Conservation (phyloP, 1,140 invertebrate genomes). For the Meloidogyne chitwoodi region DNA sequence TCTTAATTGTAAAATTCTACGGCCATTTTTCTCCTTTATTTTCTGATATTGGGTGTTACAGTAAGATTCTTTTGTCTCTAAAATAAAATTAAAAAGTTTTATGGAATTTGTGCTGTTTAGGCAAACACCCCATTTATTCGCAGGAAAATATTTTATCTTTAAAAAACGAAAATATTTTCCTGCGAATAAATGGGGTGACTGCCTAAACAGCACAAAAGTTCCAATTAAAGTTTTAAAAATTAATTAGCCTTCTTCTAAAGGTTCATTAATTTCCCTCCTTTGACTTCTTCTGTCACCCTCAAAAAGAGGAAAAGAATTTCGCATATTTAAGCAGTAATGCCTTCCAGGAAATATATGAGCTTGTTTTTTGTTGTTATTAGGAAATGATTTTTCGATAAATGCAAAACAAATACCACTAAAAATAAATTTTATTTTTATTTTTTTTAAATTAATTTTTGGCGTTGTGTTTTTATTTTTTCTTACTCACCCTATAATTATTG, state of each 20-base stretch:
- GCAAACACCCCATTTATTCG: too few relatives aligned
- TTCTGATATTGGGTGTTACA: background rate
- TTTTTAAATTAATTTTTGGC: background rate
- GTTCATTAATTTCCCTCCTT: background rate
- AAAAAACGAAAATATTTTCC: too few relatives aligned
- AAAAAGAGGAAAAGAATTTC: background rate
- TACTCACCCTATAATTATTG: conserved; percentile 26
- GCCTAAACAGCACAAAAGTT: too few relatives aligned
- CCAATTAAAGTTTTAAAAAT: too few relatives aligned
- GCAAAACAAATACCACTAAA: conserved; percentile 24
- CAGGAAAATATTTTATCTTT: too few relatives aligned
- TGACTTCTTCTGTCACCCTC: background rate
- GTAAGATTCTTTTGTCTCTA: background rate
- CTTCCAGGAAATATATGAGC: conserved; percentile 3
- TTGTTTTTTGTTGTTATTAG: background rate
- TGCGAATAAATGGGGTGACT: too few relatives aligned
- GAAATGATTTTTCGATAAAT: conserved; percentile 18
- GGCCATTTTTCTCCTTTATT: background rate
- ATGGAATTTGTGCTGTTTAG: too few relatives aligned
- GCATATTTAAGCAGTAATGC: background rate
- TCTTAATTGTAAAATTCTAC: background rate
- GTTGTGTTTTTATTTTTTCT: too few relatives aligned
- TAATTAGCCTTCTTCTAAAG: background rate
- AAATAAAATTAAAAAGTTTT: background rate
- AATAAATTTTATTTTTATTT: background rate